Percentiles rank a stretch among this genome's conserved stretches.
Conservation (phyloP, 1,140 invertebrate genomes). For the Hyphantria cunea region DNA sequence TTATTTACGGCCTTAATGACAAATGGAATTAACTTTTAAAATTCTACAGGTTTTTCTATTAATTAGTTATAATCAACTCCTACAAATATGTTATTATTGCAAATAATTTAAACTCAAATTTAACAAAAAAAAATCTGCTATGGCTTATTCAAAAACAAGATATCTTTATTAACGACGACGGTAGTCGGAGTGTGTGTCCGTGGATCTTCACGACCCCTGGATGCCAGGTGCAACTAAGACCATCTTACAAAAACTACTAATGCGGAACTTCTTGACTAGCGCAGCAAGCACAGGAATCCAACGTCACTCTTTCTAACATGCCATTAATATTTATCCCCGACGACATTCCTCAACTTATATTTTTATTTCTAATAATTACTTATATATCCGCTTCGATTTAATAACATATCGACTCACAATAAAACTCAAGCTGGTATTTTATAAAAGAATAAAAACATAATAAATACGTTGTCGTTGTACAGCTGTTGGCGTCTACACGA, state of each 20-base stretch:
- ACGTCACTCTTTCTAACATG: slow-evolving; percentile 53
- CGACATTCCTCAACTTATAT: slow-evolving; percentile 39
- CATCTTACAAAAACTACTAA: slow-evolving; percentile 50
- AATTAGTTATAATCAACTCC: too few relatives aligned
- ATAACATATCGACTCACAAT: slow-evolving; percentile 24
- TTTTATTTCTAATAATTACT: slow-evolving; percentile 29
- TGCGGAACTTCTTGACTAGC: slow-evolving; percentile 49
- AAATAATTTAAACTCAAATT: too few relatives aligned
- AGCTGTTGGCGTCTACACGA: slow-evolving; percentile 51
- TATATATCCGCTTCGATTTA: slow-evolving; percentile 18
- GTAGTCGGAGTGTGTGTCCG: too few relatives aligned
- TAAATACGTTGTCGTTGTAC: slow-evolving; percentile 46
- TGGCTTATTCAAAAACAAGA: too few relatives aligned
- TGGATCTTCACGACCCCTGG: too few relatives aligned
- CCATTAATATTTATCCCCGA: slow-evolving; percentile 48
- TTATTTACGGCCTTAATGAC: too few relatives aligned
- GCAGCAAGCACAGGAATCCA: slow-evolving; percentile 46
- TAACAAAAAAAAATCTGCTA: too few relatives aligned
- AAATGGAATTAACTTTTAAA: too few relatives aligned
- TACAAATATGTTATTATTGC: too few relatives aligned
- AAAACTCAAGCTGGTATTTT: slow-evolving; percentile 26
- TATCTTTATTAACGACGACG: too few relatives aligned
- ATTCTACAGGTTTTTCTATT: too few relatives aligned
- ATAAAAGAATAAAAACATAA: slow-evolving; percentile 37
- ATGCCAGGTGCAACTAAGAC: background rate